Evolutionary conservation across 2,113 vertebrate genomes (phyloP), one percentile per base, ranked within the genome.

Genomic region (Formicarius rufipectus): DNA sequence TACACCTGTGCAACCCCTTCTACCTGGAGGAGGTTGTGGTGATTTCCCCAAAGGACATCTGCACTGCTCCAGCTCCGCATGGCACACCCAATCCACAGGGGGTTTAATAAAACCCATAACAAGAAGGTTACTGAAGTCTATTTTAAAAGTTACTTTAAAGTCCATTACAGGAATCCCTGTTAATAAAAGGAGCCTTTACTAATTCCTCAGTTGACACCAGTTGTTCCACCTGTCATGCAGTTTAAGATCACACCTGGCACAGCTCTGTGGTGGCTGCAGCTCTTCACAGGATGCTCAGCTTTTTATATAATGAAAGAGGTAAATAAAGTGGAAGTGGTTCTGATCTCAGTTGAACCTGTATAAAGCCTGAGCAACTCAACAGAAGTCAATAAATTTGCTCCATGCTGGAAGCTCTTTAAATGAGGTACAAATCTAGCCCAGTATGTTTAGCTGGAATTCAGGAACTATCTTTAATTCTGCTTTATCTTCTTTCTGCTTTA

Each of bases 401-500:
- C 42, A 40, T 71, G 63, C 68, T 60, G 63, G 62, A 62, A 96
- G 94, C 77, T 82, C 73, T 95, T 87, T 85, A 96, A 95, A 97
- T 94, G 76, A 91, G 80, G 79, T 47, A 64, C 62, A 90, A 93
- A 93, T 94, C 83, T 91, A 84, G 85, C 87, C 67, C 93, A 94
- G 93, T 81, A 76, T 40, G 67, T 87, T 91, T 84, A 94, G 68
- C 95, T 94, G 85, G 74, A n/a, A 52, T 90, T 66, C 76, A 87
- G 89, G 94, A 94, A 85, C 10, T 93, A 90, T 95, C 94, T 96
- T 96, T 96, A 95, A 95, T 93, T 92, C 83, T 87, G 74, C 95
- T 95, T 97, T 91, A 91, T 94, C 91, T 96, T 91, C 91, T 93
- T 94, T 94, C 84, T 90, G 82, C 91, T 95, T 96, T 91, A 96